phyloP scores from a whole-genome alignment of 2,797 vertebrate genomes.

The Hephaestus fuliginosus region DNA sequence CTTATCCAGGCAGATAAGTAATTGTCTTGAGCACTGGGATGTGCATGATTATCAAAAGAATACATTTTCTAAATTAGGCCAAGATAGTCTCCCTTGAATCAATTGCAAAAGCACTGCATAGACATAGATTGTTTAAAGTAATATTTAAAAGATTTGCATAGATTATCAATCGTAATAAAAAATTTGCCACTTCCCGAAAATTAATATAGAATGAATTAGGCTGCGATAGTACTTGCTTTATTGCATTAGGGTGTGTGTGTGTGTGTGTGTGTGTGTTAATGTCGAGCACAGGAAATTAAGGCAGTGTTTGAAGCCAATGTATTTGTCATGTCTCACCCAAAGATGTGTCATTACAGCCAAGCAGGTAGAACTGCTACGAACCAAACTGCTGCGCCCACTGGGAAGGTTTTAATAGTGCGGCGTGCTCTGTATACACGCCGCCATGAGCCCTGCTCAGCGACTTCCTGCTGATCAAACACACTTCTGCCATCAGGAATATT shows the following conservation, averaged over 20 bases:
- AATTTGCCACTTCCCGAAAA: constrained; percentile 80
- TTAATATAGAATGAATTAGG: constrained; percentile 82
- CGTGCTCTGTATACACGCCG: constrained; percentile 32
- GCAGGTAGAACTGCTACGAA: constrained; percentile 50
- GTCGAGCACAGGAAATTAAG: constrained; percentile 80
- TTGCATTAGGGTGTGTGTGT: constrained; percentile 55
- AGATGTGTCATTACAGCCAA: constrained; percentile 53
- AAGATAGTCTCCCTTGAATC: constrained; percentile 73
- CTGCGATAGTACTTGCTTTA: constrained; percentile 74
- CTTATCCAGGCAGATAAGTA: constrained; percentile 82
- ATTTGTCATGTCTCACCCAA: constrained; percentile 70
- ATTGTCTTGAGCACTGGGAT: constrained; percentile 81
- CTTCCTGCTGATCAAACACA: constrained; percentile 70
- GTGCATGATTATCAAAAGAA: constrained; percentile 81
- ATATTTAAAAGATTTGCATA: constrained; percentile 85
- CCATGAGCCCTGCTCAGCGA: constrained; percentile 28
- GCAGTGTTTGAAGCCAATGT: constrained; percentile 71
- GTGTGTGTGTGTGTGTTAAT: constrained; percentile 60
- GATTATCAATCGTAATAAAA: constrained; percentile 78
- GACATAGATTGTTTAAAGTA: constrained; percentile 77
- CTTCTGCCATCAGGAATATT: constrained; percentile 64
- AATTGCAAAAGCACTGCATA: constrained; percentile 76
- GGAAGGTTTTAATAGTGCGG: constrained; percentile 50
- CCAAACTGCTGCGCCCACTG: constrained; percentile 43
- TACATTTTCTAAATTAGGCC: constrained; percentile 83